These are phyloP conservation scores for Myotis yumanensis DNA, from an alignment of 2,113 vertebrate species.

Conservation along the genomic window DNA sequence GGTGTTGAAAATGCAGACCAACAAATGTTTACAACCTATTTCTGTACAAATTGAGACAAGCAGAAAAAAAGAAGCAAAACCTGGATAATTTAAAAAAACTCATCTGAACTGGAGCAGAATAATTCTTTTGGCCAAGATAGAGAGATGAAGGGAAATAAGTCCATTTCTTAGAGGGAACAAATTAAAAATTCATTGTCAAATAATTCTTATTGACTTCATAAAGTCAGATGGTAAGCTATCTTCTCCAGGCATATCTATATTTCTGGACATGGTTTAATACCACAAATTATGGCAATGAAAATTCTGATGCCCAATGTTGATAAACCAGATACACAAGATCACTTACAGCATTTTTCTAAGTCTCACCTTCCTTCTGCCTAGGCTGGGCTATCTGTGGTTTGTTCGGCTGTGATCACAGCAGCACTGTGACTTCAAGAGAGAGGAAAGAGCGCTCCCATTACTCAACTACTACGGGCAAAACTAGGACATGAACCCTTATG, in stretches of 20 bases:
- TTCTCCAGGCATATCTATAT: not conserved
- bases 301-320: not conserved
- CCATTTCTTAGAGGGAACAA: not conserved
- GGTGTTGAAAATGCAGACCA: not conserved
- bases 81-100: not conserved
- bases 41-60: not conserved
- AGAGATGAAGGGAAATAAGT: not conserved
- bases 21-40: not conserved
- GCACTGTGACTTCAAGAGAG: not conserved
- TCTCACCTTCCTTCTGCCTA: not conserved
- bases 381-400: not conserved
- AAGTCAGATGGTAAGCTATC: not conserved
- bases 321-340: not conserved
- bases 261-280: not conserved
- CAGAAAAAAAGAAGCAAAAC: not conserved
- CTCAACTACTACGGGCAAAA: not conserved
- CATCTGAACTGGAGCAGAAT: not conserved
- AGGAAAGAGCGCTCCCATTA: not conserved
- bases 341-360: not conserved
- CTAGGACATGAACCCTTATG: not conserved
- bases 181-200: slow-evolving; percentile 4
- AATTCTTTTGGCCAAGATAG: not conserved
- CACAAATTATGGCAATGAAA: not conserved
- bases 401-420: not conserved
- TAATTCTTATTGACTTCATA: not conserved